phyloP scores from a whole-genome alignment of 1,140 invertebrate genomes.

The Gonioctena quinquepunctata region DNA sequence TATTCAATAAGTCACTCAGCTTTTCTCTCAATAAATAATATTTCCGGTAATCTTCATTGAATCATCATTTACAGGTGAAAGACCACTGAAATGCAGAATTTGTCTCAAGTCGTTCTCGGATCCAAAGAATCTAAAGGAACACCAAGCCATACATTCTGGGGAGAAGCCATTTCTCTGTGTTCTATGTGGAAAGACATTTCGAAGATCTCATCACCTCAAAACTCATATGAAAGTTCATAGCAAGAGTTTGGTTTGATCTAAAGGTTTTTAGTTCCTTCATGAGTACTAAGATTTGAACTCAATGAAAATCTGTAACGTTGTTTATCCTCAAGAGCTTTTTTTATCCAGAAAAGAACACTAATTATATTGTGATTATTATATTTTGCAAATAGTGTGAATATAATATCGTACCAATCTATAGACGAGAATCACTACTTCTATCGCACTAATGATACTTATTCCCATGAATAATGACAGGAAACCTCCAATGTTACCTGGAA shows the following conservation, averaged over 20 bases:
- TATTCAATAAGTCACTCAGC: no score
- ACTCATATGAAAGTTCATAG: slow-evolving; percentile 49
- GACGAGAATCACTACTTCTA: slow-evolving; percentile 24
- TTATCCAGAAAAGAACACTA: no score
- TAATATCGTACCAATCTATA: background rate
- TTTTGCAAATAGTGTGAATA: no score
- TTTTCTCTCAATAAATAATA: no score
- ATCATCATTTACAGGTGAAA: slow-evolving; percentile 66
- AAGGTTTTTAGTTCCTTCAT: no score
- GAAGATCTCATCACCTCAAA: slow-evolving; percentile 44
- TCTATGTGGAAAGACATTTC: slow-evolving; percentile 49
- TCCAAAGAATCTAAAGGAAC: slow-evolving; percentile 55
- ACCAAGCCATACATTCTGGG: slow-evolving; percentile 53
- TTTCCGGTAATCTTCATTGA: background rate
- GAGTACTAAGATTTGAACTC: no score
- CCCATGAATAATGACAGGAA: slow-evolving; percentile 42
- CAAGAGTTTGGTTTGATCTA: no score
- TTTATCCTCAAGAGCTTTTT: no score
- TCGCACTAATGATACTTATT: slow-evolving; percentile 41
- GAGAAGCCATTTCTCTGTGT: slow-evolving; percentile 49
- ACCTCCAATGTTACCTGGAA: slow-evolving; percentile 47
- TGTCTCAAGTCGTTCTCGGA: slow-evolving; percentile 54
- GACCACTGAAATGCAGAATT: slow-evolving; percentile 66
- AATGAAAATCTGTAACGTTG: no score
- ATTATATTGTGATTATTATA: no score